phyloP scores from a whole-genome alignment of 2,888 invertebrate species.

The Drosophila diplacantha region DNA sequence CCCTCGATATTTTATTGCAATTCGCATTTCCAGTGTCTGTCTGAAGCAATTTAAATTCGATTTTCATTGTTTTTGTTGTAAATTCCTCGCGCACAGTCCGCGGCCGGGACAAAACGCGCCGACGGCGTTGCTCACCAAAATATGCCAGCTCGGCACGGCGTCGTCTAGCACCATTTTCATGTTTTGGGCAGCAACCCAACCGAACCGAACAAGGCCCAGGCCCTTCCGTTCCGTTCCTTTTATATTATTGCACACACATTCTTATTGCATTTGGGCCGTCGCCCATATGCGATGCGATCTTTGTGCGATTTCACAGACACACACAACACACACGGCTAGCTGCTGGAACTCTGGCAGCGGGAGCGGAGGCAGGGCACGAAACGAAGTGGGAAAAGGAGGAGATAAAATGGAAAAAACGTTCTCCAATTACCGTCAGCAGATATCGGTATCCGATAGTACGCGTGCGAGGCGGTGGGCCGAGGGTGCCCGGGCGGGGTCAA shows the following conservation, averaged over 20 bases:
- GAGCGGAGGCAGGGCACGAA: constrained; percentile 48
- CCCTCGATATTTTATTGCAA: constrained; percentile 13
- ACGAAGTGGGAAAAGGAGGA: constrained; percentile 69
- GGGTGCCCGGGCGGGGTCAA: constrained; percentile 16
- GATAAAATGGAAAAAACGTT: constrained; percentile 74
- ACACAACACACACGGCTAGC: constrained; percentile 39
- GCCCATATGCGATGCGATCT: constrained; percentile 21
- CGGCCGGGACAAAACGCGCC: constrained; percentile 57
- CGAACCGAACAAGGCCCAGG: constrained; percentile 10
- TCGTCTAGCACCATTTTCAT: constrained; percentile 66
- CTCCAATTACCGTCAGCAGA: constrained; percentile 75
- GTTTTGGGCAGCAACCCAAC: constrained; percentile 36
- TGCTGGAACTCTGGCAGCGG: constrained; percentile 25
- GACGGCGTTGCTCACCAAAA: constrained; percentile 65
- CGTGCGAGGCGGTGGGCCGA: constrained; percentile 22
- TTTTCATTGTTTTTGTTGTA: constrained; percentile 59
- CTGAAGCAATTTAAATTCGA: constrained; percentile 31
- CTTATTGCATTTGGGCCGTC: constrained; percentile 22
- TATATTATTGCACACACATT: constrained; percentile 36
- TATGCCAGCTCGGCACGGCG: constrained; percentile 71
- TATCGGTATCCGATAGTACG: constrained; percentile 57
- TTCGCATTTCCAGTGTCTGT: constrained; percentile 28
- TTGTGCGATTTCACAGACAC: constrained; percentile 50
- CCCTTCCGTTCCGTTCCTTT: constrained; percentile 11
- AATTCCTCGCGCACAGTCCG: constrained; percentile 63